These are phyloP conservation scores for Syrista parreyssii DNA, from an alignment of 2,888 invertebrate genomes.

Conservation along the genomic window DNA sequence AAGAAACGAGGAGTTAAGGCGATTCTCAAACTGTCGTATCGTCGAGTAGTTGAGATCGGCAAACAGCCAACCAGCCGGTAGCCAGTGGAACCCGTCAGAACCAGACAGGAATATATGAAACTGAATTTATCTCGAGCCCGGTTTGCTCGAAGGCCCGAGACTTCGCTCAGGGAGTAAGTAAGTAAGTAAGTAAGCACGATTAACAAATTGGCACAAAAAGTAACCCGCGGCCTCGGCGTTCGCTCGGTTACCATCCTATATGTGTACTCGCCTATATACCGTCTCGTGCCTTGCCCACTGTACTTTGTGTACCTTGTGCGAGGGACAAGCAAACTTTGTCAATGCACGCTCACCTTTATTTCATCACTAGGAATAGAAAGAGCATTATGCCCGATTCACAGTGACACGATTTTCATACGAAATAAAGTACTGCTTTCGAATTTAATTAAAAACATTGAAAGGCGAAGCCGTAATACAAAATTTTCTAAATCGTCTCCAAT, in stretches of 20 bases:
- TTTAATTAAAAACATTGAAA: background rate
- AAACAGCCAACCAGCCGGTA: constrained; percentile 21
- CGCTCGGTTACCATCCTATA: background rate
- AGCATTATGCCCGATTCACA: background rate
- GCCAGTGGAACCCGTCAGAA: constrained; percentile 49
- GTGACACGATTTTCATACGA: background rate
- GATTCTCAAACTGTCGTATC: background rate
- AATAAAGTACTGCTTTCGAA: background rate
- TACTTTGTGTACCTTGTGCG: background rate
- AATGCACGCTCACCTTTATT: background rate
- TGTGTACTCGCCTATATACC: background rate
- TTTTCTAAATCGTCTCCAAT: background rate
- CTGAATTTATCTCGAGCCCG: constrained; percentile 53
- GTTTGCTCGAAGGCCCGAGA: constrained; percentile 30
- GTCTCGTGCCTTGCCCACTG: background rate
- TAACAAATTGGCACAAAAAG: constrained; percentile 61
- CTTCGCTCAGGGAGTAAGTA: constrained; percentile 16
- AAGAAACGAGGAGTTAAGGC: background rate
- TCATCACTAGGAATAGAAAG: background rate
- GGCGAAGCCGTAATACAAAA: no score
- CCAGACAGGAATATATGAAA: constrained; percentile 56
- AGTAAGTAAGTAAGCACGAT: constrained; percentile 46
- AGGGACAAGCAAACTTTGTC: background rate
- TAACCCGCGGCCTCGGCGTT: constrained; percentile 40
- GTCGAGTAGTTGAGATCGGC: background rate